Conservation (phyloP, 2,113 vertebrate genomes). For the Chelonoidis abingdonii region DNA sequence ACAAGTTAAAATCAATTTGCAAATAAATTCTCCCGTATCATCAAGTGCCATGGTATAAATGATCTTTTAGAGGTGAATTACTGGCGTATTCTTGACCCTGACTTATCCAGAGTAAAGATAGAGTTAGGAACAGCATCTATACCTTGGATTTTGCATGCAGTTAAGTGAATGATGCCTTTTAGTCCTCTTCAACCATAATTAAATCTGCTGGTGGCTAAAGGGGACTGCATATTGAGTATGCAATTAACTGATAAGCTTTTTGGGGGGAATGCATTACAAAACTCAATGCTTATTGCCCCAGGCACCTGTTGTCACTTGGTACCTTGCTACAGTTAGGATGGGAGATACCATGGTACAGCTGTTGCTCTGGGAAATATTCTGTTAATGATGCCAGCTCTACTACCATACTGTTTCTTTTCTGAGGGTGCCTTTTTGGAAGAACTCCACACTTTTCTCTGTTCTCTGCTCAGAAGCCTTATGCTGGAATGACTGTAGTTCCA, state of each 20-base stretch:
- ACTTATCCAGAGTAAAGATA: not conserved
- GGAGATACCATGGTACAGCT: not conserved
- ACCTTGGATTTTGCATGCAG: conserved; percentile 2
- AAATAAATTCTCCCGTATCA: conserved; percentile 27
- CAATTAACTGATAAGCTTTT: not conserved
- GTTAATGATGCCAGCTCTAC: not conserved
- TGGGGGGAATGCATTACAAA: not conserved
- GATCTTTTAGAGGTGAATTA: conserved; percentile 31
- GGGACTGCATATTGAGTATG: not conserved
- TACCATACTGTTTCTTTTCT: not conserved
- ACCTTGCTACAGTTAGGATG: not conserved
- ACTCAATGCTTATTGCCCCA: not conserved
- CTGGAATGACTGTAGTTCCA: not conserved
- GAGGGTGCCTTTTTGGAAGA: not conserved
- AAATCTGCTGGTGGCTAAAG: not conserved
- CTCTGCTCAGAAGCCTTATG: not conserved
- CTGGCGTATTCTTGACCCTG: not conserved
- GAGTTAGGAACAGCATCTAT: not conserved
- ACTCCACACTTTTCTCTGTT: not conserved
- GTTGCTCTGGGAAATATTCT: not conserved
- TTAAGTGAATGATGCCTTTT: conserved; percentile 33
- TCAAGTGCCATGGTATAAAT: not conserved
- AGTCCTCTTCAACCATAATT: not conserved
- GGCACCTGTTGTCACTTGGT: not conserved
- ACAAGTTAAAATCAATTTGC: conserved; percentile 33